Evolutionary conservation across 2,888 invertebrate genomes (phyloP), one percentile per base, ranked within the genome.

Genomic region (Nezara viridula): DNA sequence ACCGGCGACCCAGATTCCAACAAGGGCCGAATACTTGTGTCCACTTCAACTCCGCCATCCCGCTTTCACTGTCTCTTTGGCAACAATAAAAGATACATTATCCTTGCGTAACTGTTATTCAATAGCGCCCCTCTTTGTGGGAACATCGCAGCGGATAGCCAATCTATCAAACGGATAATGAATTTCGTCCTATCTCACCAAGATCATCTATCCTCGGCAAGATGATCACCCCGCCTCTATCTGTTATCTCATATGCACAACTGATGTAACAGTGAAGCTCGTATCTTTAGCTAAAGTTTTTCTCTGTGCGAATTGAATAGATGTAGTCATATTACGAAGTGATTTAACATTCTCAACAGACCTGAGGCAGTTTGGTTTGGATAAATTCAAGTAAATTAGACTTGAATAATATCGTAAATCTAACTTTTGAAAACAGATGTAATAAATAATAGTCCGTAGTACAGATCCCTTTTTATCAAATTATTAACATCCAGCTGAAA

Each of bases 21-120:
- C 24, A 44, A 81, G 81, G 81, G 81, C 81, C 81, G n/a, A 81
- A 81, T 47, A 81, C n/a, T 81, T 81, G 44, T n/a, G 44, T 81
- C 81, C 81, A 47, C 44, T 81, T 4, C 32, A 14, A 16, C 14
- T 66, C 66, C 27, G 27, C 55, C 60, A 73, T 73, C 81, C 40
- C 81, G 44, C 81, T 81, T 81, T 81, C 81, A 81, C 81, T 47
- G 44, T 4, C 81, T 81, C 81, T 40, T 81, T 81, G 44, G 81
- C 44, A 47, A 81, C 81, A 81, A 81, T 47, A 47, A 40, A 44
- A 81, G 81, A 47, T 81, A 47, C 81, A 73, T 73, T 81, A 81
- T 37, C 44, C 24, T 81, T 81, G 81, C 81, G 81, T n/a, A 81
- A 81, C 44, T 0, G 44, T 81, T 81, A 81, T 81, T 6, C n/a